phyloP scores from a whole-genome alignment of 2,888 invertebrate species.

The Bugula neritina region DNA sequence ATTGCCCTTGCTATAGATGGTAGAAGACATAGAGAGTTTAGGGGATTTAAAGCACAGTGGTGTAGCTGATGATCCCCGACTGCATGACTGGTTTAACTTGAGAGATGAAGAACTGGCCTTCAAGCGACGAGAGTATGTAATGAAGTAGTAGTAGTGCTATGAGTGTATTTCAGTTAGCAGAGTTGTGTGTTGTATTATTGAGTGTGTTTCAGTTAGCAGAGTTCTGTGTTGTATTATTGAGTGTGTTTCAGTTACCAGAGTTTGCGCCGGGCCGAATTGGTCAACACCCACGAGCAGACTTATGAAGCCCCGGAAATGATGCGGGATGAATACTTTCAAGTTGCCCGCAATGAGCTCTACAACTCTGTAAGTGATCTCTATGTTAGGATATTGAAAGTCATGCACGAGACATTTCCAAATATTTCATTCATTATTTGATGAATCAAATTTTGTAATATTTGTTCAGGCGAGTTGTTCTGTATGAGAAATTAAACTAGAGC shows the following conservation, averaged over 20 bases:
- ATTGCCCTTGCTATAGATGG: too few relatives aligned
- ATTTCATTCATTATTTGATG: too few relatives aligned
- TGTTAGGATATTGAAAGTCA: background rate
- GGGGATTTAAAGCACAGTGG: conserved; percentile 25
- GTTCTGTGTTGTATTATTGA: too few relatives aligned
- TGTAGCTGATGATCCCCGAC: conserved; percentile 19
- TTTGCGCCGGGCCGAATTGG: background rate
- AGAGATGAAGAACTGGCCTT: conserved; percentile 5
- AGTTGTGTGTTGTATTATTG: too few relatives aligned
- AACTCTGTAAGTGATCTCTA: background rate
- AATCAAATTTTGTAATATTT: too few relatives aligned
- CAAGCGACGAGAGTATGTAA: conserved; percentile 2
- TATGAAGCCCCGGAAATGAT: background rate
- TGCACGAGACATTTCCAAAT: too few relatives aligned
- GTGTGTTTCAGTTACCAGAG: conserved; percentile 1
- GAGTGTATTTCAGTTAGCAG: too few relatives aligned
- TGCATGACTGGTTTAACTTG: conserved; percentile 18
- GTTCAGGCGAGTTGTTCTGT: too few relatives aligned
- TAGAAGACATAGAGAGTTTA: conserved; percentile 26
- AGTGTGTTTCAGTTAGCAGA: too few relatives aligned
- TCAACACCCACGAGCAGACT: background rate
- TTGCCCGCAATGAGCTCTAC: background rate
- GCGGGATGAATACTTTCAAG: background rate
- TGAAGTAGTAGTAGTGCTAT: too few relatives aligned
- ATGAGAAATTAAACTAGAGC: too few relatives aligned